Base-by-base conservation (phyloP, 92 coral and sea anemone species). In the Zoanthus sansibaricus region DNA sequence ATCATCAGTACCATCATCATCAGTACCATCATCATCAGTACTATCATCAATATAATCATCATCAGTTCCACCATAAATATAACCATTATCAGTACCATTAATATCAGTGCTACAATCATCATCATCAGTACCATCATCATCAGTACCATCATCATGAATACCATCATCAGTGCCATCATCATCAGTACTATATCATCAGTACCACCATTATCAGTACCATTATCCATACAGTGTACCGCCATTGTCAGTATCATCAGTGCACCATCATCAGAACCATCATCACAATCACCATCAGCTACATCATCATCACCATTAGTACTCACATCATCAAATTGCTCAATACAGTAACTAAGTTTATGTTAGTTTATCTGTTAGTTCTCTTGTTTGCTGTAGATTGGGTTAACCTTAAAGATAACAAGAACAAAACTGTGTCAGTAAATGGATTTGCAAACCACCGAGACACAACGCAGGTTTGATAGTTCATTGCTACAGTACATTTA, bases 351-450 rank as follows among this genome's bases (percentile, higher is more conserved):
- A 25, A 25, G 25, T 25, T 25, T 49, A 7, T 49, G 55, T 49
- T 7, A 11, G 8, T 49, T 49, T 3, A 49, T 49, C 12, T 49
- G 12, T 49, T 49, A 7, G 55, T 72, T 72, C 54, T 76, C 31
- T 76, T 13, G 10, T 11, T 32, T 31, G 25, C 21, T 78, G 54
- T 48, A 78, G 83, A 78, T 66, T 78, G 83, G 83, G 71, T 59
- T 16, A 33, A 59, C 32, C 17, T 59, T 51, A 61, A 31, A 78
- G n/a, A 59, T 32, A 78, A 78, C 51, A 78, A 59, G 25, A 59
- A 15, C 72, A 78, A 78, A 56, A 33, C 25, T n/a, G 7, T 17
- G 1, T 31, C 55, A 78, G 9, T 59, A 44, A 78, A 58, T 78
- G 83, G 71, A 33, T 32, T 15, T 33, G 62, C 51, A 14, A 62